These are phyloP conservation scores for Nycteola revayana DNA, from an alignment of 2,888 invertebrate genomes.

Conservation along the genomic window DNA sequence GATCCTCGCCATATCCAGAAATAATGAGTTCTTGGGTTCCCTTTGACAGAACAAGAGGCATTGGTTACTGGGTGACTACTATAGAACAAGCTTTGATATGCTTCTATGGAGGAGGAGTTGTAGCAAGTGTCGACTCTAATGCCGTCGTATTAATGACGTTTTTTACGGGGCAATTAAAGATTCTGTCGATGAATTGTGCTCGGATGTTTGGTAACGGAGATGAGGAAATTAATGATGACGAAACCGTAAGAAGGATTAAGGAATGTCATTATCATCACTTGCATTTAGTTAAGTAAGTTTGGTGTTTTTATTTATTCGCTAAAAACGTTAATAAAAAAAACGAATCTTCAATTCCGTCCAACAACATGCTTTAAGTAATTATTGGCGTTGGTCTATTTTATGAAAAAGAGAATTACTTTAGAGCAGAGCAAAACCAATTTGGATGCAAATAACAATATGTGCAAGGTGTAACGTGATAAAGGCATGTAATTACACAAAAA, in stretches of 20 bases:
- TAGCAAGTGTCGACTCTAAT: slow-evolving; percentile 65
- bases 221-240: slow-evolving; percentile 28
- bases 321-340: too few species aligned
- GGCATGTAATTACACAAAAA: too few species aligned
- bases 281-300: slow-evolving; percentile 52
- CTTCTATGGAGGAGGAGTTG: slow-evolving; percentile 64
- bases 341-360: too few species aligned
- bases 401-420: too few species aligned
- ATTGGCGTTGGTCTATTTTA: too few species aligned
- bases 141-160: slow-evolving; percentile 66
- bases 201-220: slow-evolving; percentile 45
- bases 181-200: slow-evolving; percentile 54
- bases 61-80: slow-evolving; percentile 51
- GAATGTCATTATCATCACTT: slow-evolving; percentile 57
- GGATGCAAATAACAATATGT: too few species aligned
- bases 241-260: slow-evolving; percentile 44
- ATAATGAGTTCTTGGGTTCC: slow-evolving; percentile 69
- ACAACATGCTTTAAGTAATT: too few species aligned
- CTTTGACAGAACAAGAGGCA: slow-evolving; percentile 51
- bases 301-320: too few species aligned
- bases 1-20: slow-evolving; percentile 54
- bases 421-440: too few species aligned
- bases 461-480: too few species aligned
- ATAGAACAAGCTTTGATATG: slow-evolving; percentile 51
- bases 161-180: slow-evolving; percentile 61